Percentiles rank a stretch among this genome's conserved stretches.
These are phyloP conservation scores for Hypanus sabinus DNA, from an alignment of 2,113 vertebrate genomes.

Conservation along the genomic window DNA sequence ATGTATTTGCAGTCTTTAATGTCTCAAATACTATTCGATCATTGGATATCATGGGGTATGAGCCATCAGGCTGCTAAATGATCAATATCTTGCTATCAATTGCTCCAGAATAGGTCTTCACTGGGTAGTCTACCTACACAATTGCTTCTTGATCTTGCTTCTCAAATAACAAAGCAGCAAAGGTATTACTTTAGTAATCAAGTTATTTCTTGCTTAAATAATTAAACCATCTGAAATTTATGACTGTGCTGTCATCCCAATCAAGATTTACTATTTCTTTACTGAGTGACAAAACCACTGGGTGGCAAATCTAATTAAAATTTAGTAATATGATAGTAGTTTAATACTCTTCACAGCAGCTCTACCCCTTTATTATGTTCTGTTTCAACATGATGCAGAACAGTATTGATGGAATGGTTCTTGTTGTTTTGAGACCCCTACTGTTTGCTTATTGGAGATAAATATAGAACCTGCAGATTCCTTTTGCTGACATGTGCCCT, in stretches of 20 bases:
- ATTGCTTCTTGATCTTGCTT: not conserved
- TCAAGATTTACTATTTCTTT: not conserved
- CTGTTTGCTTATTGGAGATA: not conserved
- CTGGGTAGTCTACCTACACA: not conserved
- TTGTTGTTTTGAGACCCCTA: not conserved
- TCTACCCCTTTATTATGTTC: not conserved
- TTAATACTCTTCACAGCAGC: not conserved
- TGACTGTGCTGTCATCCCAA: not conserved
- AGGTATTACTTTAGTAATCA: not conserved
- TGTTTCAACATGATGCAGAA: not conserved
- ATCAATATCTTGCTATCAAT: conserved; percentile 12
- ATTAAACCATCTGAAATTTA: not conserved
- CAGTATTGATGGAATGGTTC: not conserved
- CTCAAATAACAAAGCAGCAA: not conserved
- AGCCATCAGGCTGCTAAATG: not conserved
- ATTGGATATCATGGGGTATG: not conserved
- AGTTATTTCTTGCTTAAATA: not conserved
- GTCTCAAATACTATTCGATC: not conserved
- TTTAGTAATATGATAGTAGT: not conserved
- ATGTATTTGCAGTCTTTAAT: too few relatives aligned
- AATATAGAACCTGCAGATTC: not conserved
- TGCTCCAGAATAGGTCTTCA: not conserved
- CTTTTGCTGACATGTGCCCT: not conserved
- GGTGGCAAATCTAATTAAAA: not conserved
- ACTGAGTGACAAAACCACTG: not conserved